Evolutionary conservation across 2,113 vertebrate species (phyloP), one percentile per base, ranked within the genome.

Genomic region (Carettochelys insculpta): DNA sequence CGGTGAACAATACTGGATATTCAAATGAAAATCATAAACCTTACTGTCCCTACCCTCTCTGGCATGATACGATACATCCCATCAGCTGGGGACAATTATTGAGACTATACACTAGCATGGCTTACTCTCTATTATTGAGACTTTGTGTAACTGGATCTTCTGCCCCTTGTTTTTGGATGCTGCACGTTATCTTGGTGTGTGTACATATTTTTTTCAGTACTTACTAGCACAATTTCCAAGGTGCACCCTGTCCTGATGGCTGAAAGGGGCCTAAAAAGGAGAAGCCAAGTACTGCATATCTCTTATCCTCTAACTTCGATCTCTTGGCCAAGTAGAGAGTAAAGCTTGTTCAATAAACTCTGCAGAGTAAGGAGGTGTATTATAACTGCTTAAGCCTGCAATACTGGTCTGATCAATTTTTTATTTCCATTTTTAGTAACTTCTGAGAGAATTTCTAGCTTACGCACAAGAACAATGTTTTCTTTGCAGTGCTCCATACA

Each of bases 301-400:
- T 65, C 34, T 65, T 65, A 8, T 19, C 34, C 19, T 65, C 17
- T 65, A 29, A 1, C 17, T 73, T 73, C 27, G 38, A 43, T 73
- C 22, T 71, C 10, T 6, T 11, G 4, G 5, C 25, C 14, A 17
- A 77, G 25, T 31, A 19, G 11, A 8, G 25, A 47, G 22, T 65
- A 54, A 88, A 19, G 5, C 2, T 8, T 1, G 6, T 29, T 24
- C 51, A 10, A 12, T 29, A 38, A 38, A n/a, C 34, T 68, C 25
- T 19, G 6, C 8, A 3, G 19, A 8, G 1, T 0, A 2, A 41
- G 34, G 24, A 0, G 2, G 41, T 2, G 8, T 3, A 47, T 29
- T 29, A 1, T 3, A n/a, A 3, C 8, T 13, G 19, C 5, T 24
- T 10, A 48, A 12, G 14, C 48, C 41, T 61, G 29, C 6, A n/a